Base-by-base conservation (phyloP, 2,113 vertebrate genomes). In the Rutilus rutilus region DNA sequence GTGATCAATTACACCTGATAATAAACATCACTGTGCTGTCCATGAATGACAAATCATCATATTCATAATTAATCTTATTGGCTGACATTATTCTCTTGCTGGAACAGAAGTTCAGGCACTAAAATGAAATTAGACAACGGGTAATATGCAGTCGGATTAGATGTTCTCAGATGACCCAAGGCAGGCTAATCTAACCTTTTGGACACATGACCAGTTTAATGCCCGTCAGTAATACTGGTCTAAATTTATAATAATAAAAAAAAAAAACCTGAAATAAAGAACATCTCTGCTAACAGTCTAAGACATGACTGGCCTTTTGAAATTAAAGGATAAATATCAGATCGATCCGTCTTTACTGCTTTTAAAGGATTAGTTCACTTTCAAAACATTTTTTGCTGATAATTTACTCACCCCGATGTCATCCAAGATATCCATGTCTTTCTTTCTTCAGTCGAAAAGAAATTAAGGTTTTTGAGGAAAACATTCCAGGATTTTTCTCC, bases 121-220 rank as follows among this genome's bases (percentile, higher is more conserved):
- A 17, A 65, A 84, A 78, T 85, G 1, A 60, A 83, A 78, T 84
- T 42, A 82, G 47, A 74, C 19, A 14, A 60, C 59, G 69, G 65
- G 45, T 86, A 84, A 88, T 80, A 83, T 87, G 60, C 80, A 86
- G 82, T 86, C 75, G 36, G 77, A 88, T 88, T 74, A 84, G 77
- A 36, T n/a, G 85, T 80, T 78, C 47, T 76, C 84, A 84, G 60
- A 82, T 87, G 87, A 89, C 15, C 86, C 87, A 42, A 62, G 60
- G 76, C 79, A 82, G 36, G 30, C 80, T 88, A 88, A 90, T 89
- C 64, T 87, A 76, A 88, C 71, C 69, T 42, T 65, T 30, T 57
- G 54, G 71, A 88, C 90, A 90, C 83, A 87, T 87, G 90, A 87
- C 77, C 36, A n/a, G 23, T 87, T 85, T 84, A 88, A 88, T 83